A percentile compares a stretch with the other conserved stretches of the same genome.
Conservation (phyloP, 2,113 vertebrate species). For the Sitta europaea region DNA sequence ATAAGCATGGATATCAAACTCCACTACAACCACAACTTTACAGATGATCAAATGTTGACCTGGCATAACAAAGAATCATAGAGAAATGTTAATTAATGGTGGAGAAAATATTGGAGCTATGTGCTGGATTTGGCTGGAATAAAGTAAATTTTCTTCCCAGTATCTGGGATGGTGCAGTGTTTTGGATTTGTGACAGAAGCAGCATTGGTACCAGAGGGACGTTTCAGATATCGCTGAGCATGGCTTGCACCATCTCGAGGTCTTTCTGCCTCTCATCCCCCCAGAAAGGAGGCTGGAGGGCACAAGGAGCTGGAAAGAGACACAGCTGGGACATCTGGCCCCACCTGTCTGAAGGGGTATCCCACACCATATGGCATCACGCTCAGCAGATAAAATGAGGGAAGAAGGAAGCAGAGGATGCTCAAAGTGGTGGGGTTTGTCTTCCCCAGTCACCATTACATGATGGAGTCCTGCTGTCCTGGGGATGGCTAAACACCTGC, state of each 20-base stretch:
- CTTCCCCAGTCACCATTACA: not conserved
- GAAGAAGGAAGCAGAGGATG: not conserved
- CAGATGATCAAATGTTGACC: not conserved
- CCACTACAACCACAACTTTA: not conserved
- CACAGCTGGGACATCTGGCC: not conserved
- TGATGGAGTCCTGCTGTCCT: not conserved
- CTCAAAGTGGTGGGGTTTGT: rapidly evolving
- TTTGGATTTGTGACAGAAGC: not conserved
- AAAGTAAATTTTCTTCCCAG: not conserved
- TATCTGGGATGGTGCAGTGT: not conserved
- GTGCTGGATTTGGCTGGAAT: not conserved
- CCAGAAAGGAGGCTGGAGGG: rapidly evolving
- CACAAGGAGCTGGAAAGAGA: not conserved
- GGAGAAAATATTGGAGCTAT: not conserved
- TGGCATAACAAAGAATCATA: not conserved
- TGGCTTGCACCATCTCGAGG: rapidly evolving
- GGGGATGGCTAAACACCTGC: not conserved
- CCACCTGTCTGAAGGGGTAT: not conserved
- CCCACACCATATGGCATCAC: not conserved
- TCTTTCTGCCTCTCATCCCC: not conserved
- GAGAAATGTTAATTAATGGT: not conserved
- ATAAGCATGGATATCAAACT: not conserved
- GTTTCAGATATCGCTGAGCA: not conserved
- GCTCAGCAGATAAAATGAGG: not conserved
- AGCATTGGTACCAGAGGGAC: not conserved